Base-by-base conservation (phyloP, 2,797 vertebrate species). In the Pogonophryne albipinna region DNA sequence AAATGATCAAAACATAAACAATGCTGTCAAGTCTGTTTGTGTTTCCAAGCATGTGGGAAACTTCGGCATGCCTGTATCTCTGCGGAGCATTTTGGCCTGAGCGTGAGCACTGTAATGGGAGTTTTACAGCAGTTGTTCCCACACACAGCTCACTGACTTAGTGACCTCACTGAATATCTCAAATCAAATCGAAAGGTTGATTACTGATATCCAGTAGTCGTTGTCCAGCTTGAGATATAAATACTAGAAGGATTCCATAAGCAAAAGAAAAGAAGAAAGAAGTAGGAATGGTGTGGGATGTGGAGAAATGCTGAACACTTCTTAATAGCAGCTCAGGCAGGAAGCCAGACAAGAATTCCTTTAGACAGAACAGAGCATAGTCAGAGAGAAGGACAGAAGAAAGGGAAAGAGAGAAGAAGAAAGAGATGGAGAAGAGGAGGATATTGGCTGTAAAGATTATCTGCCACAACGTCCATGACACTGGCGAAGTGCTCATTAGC, bases 401-500 rank as follows among this genome's bases (percentile, higher is more conserved):
- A 52, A 53, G 44, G 23, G 17, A 67, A 59, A 46, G 19, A 66
- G 49, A 62, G 46, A 41, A 31, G 46, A 53, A 63, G 44, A 65
- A 70, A 71, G 42, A 31, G 53, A 74, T 8, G 10, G 10, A 19
- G 23, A 68, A 49, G 51, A 69, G 46, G 62, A 71, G 49, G 58
- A 62, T 74, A 79, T 31, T 34, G 31, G 14, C 73, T 74, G 17
- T 80, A 89, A 83, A 87, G 84, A 90, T 86, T 79, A 82, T 84
- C 71, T 84, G 75, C 66, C 71, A 84, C 62, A 60, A 27, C 13
- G 46, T n/a, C 78, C 78, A 42, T 60, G 71, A 86, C 74, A 61
- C 78, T 38, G 56, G 68, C 51, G 71, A 38, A 80, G 77, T 19
- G 56, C 84, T 91, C 90, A 94, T 95, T 93, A 94, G 93, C 85